Evolutionary conservation across 2,888 invertebrate genomes (phyloP), one percentile per base, ranked within the genome.

Genomic region (Helobdella robusta): DNA sequence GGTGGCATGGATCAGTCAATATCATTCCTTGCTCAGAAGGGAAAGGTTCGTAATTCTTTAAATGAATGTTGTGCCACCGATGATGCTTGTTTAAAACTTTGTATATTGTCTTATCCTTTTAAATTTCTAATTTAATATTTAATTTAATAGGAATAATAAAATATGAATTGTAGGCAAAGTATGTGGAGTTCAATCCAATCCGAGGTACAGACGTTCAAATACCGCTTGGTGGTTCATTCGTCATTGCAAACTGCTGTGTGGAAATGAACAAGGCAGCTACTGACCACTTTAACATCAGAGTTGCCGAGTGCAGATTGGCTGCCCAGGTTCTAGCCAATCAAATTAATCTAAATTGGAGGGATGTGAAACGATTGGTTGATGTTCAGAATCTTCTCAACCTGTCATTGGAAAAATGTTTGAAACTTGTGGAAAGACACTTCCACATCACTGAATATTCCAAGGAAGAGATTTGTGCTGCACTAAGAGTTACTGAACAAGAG

Each of bases 1-100:
- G 98, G 98, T 48, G 98, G 98, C 68, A 99, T 99, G 98, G 98
- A 99, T 81, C 98, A 99, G 81, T 95, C 98, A 0, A 94, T 95
- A 74, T 92, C 91, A 62, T 90, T 94, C 79, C 84, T 95, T 50
- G 97, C 89, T 2, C 85, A 82, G 62, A 70, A 75, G 62, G 82
- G 82, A 74, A 76, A 73, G 30, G 78, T 78, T 67, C 8, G n/a
- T 44, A n/a, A n/a, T n/a, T n/a, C 34, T 44, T 59, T 2, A 56
- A 46, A 30, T 60, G 8, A 2, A 20, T 44, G n/a, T 61, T 32
- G 20, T 48, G 6, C 2, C 23, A 20, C 18, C 6, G 0, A 48
- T 46, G 20, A 23, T 8, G 15, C 15, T 8, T 56, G 23, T 23
- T 11, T n/a, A n/a, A 56, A 30, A 20, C 32, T 32, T 6, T n/a